A percentile compares a stretch with the other conserved stretches of the same genome.
phyloP scores from a whole-genome alignment of 92 coral and sea anemone species.

The Montipora capitata region DNA sequence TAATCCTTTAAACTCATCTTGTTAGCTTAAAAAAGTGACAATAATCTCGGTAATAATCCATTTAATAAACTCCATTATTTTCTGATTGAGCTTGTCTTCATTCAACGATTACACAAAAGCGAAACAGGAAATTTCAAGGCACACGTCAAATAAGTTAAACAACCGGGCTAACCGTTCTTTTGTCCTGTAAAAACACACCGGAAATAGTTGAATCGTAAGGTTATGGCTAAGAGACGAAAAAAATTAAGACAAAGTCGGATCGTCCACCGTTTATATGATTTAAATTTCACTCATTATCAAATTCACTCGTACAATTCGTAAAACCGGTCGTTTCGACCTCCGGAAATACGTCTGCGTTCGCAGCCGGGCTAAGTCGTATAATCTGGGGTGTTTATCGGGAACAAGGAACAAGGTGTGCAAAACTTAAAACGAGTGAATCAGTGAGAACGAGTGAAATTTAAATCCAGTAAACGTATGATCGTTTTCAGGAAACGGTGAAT shows the following conservation, averaged over 20 bases:
- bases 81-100: slow-evolving; percentile 61
- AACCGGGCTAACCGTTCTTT: slow-evolving; percentile 42
- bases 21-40: slow-evolving; percentile 32
- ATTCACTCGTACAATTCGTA: too few species aligned
- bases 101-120: slow-evolving; percentile 19
- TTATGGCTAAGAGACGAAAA: neutral
- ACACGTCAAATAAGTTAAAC: slow-evolving; percentile 84
- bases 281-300: too few species aligned
- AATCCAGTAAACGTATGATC: neutral
- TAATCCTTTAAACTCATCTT: slow-evolving; percentile 23
- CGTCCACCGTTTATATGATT: too few species aligned
- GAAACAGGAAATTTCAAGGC: slow-evolving; percentile 85
- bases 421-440: too few species aligned
- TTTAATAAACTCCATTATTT: slow-evolving; percentile 55
- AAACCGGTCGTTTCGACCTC: too few species aligned
- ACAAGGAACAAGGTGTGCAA: too few species aligned
- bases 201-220: slow-evolving; percentile 85
- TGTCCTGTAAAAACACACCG: slow-evolving; percentile 81
- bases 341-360: neutral
- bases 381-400: too few species aligned
- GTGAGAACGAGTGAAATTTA: neutral
- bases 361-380: too few species aligned
- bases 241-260: too few species aligned
- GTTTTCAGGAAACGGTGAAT: neutral
- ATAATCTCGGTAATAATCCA: slow-evolving; percentile 27